These are phyloP conservation scores for Nomia melanderi DNA, from an alignment of 1,140 invertebrate species.

Conservation along the genomic window DNA sequence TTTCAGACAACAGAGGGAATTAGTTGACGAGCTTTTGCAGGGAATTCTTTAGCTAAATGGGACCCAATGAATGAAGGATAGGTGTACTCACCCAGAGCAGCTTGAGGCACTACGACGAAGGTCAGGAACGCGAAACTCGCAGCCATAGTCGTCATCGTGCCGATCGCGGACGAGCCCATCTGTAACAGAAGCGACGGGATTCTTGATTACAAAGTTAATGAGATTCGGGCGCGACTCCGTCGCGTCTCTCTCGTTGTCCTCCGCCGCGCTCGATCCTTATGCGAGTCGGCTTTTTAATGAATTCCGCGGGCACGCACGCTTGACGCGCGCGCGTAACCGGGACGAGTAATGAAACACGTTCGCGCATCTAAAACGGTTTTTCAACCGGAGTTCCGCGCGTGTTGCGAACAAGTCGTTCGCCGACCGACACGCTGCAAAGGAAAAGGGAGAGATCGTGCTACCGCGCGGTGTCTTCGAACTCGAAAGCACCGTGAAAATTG, in stretches of 20 bases:
- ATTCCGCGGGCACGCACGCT: not conserved
- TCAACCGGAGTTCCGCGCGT: conserved; percentile 13
- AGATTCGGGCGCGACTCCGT: conserved; percentile 16
- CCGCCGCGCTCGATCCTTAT: not conserved
- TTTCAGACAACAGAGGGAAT: no score
- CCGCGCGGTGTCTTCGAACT: no score
- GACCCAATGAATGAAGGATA: no score
- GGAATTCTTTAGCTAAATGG: no score
- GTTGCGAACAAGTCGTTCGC: not conserved
- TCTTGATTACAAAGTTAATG: conserved; percentile 60
- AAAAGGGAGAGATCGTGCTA: no score
- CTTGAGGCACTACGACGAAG: conserved; percentile 69
- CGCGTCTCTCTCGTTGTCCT: conserved; percentile 7
- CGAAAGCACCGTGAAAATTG: no score
- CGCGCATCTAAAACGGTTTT: conserved; percentile 12
- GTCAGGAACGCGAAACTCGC: conserved; percentile 62
- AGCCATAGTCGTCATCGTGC: conserved; percentile 60
- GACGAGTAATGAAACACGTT: conserved; percentile 10
- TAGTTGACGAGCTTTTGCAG: no score
- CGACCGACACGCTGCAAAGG: no score
- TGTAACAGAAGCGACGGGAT: conserved; percentile 69
- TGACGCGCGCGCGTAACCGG: not conserved
- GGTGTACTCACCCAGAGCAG: conserved; percentile 72
- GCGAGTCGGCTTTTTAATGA: conserved; percentile 3
- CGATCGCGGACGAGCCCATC: conserved; percentile 76